phyloP scores from a whole-genome alignment of 2,113 vertebrate genomes.

The Columba janthina region DNA sequence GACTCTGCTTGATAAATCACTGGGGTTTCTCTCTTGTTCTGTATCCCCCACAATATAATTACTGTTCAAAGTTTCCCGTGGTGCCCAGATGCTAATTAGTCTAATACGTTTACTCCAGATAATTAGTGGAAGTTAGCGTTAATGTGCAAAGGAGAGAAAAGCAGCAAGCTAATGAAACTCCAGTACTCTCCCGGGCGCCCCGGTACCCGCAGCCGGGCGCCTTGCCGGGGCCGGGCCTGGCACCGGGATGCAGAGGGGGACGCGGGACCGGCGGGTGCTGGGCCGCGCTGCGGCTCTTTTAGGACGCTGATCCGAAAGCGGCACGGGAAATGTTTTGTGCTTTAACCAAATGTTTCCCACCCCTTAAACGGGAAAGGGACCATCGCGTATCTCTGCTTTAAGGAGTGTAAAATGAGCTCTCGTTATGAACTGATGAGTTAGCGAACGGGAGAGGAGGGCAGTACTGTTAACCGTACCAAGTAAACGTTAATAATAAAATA shows the following conservation, averaged over 20 bases:
- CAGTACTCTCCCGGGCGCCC: background rate
- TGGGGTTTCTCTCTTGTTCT: background rate
- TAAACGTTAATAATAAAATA: background rate
- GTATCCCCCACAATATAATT: background rate
- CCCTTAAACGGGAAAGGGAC: background rate
- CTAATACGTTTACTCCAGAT: conserved; percentile 29
- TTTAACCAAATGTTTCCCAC: background rate
- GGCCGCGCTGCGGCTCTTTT: background rate
- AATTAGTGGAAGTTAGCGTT: conserved; percentile 39
- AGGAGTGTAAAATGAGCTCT: background rate
- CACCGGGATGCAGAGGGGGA: background rate
- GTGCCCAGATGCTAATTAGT: conserved; percentile 54
- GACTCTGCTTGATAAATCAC: background rate
- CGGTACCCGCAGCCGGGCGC: background rate
- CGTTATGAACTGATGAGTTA: background rate
- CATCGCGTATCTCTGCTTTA: background rate
- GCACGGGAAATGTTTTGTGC: background rate
- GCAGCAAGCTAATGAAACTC: background rate
- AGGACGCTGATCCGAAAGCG: background rate
- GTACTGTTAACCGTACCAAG: background rate
- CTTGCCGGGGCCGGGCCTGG: background rate
- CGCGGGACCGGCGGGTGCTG: background rate
- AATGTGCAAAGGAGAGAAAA: conserved; percentile 1
- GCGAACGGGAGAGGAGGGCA: background rate
- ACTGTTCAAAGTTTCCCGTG: conserved; percentile 51